Evolutionary conservation across 2,113 vertebrate species (phyloP).

Genomic region (Heteronetta atricapilla): DNA sequence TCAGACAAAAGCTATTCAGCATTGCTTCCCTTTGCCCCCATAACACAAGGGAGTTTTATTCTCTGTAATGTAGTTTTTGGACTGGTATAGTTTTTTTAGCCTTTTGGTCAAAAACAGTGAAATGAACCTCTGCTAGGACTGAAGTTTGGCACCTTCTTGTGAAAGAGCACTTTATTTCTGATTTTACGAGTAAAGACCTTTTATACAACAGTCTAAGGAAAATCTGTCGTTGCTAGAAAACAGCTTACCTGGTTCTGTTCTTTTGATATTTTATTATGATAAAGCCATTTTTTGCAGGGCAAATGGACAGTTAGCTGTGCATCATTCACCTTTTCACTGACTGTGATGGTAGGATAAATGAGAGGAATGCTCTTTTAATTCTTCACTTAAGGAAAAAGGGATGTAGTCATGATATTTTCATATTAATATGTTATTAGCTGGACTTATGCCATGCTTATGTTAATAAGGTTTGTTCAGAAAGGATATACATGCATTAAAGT

Average conservation of each 20-base stretch:
- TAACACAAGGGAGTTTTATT: not conserved
- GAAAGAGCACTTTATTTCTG: not conserved
- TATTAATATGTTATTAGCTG: not conserved
- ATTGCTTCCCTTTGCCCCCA: not conserved
- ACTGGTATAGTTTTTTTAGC: not conserved
- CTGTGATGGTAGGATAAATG: not conserved
- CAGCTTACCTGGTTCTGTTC: not conserved
- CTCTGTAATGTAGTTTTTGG: not conserved
- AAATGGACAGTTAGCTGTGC: not conserved
- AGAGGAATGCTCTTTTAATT: not conserved
- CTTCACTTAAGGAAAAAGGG: not conserved
- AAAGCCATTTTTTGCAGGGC: not conserved
- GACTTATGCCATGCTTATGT: not conserved
- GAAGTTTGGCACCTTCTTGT: not conserved
- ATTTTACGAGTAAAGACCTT: not conserved
- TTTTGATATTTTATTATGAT: not conserved
- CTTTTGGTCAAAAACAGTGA: conserved; percentile 6
- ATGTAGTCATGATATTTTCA: not conserved
- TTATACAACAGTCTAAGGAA: not conserved
- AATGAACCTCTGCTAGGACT: not conserved
- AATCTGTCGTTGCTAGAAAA: not conserved
- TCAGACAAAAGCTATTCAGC: not conserved
- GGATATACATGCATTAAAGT: not conserved
- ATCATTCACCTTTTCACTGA: not conserved
- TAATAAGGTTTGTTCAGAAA: not conserved